Conservation (phyloP, 2,113 vertebrate species). For the Chinchilla lanigera region DNA sequence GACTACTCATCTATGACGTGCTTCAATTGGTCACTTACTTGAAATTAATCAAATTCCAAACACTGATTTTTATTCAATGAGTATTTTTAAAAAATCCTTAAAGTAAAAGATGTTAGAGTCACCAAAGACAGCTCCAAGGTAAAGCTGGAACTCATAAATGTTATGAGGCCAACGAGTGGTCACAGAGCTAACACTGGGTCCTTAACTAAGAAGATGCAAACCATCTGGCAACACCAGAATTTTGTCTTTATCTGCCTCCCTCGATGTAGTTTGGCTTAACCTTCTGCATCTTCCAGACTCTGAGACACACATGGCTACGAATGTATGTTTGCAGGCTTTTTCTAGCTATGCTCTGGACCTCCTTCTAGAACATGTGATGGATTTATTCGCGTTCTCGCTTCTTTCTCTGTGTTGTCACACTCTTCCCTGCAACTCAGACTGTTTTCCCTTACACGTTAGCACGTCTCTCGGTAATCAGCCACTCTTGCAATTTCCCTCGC, state of each 20-base stretch:
- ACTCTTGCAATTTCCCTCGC: not conserved
- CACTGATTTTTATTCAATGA: conserved; percentile 17
- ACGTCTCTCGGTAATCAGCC: no score
- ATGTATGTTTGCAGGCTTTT: not conserved
- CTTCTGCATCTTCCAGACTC: not conserved
- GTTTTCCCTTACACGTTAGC: not conserved
- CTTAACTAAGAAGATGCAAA: not conserved
- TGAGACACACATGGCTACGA: not conserved
- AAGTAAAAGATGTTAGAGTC: not conserved
- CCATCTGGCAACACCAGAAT: not conserved
- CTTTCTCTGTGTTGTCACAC: not conserved
- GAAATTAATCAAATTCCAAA: conserved; percentile 57
- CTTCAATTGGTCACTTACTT: conserved; percentile 31
- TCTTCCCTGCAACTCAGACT: not conserved
- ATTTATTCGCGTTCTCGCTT: not conserved
- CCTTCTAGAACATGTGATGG: not conserved
- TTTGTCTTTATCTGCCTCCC: not conserved
- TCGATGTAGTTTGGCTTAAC: not conserved
- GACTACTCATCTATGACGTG: not conserved
- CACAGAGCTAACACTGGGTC: not conserved
- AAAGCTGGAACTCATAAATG: not conserved
- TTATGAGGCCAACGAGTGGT: not conserved
- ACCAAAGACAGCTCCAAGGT: not conserved
- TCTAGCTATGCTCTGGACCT: not conserved
- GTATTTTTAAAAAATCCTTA: not conserved